A percentile compares a stretch with the other conserved stretches of the same genome.
Conservation (phyloP, 2,113 vertebrate species). For the Brachyistius frenatus region DNA sequence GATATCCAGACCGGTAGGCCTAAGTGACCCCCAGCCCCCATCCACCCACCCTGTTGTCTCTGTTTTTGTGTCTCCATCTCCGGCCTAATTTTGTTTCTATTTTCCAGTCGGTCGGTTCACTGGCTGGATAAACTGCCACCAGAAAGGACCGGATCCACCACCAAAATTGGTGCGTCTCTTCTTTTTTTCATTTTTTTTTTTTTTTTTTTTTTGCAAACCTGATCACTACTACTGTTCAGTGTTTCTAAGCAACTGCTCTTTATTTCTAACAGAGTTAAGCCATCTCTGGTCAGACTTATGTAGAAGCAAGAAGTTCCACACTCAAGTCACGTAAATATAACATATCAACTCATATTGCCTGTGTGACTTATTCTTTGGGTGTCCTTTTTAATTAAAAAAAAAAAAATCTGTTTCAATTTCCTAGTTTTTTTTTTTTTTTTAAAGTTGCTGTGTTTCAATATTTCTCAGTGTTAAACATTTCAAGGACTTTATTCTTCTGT, state of each 20-base stretch:
- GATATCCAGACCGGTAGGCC: slow-evolving; percentile 75
- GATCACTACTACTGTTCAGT: background rate
- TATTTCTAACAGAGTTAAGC: slow-evolving; percentile 64
- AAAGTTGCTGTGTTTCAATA: too few species aligned
- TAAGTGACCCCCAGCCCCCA: background rate
- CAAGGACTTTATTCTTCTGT: too few species aligned
- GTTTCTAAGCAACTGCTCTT: background rate
- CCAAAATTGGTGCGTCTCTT: slow-evolving; percentile 54
- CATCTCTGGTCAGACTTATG: slow-evolving; percentile 69
- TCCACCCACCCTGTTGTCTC: background rate
- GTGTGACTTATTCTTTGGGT: background rate
- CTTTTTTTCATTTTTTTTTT: background rate
- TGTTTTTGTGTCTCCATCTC: background rate
- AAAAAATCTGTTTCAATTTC: too few species aligned
- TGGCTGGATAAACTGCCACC: slow-evolving; percentile 79
- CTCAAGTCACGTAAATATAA: slow-evolving; percentile 67
- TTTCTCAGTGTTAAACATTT: too few species aligned
- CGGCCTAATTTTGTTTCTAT: slow-evolving; percentile 10
- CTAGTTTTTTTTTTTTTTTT: too few species aligned
- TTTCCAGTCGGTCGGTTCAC: slow-evolving; percentile 79
- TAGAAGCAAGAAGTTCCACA: slow-evolving; percentile 43
- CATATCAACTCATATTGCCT: background rate
- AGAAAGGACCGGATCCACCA: slow-evolving; percentile 41
- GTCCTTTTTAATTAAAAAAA: background rate
- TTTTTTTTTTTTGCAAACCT: background rate